Evolutionary conservation across 2,113 vertebrate genomes (phyloP), one percentile per base, ranked within the genome.

Genomic region (Leptodactylus fuscus): DNA sequence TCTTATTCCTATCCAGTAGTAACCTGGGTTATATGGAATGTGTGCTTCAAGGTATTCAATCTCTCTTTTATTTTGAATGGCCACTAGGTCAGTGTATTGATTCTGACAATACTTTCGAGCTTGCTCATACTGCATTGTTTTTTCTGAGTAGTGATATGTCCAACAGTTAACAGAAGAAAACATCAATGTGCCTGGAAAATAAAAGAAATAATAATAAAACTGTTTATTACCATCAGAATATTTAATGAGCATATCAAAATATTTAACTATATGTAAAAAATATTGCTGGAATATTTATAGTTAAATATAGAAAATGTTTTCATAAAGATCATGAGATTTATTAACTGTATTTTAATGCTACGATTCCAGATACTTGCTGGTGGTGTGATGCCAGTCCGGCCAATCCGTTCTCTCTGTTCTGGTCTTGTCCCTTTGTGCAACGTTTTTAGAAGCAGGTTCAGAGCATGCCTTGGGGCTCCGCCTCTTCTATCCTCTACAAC

Each of bases 1-100:
- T 85, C 97, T 95, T 86, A 98, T 96, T 22, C 98, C 97, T 0
- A 98, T 98, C 98, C 98, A 99, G 87, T 98, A 99, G 87, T 99
- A 96, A 0, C 0, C 53, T 0, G 0, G 0, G 0, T 88, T 85
- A 36, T 1, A 53, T 11, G 97, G 97, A 16, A 99, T 79, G 85
- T 34, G 51, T 0, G 13, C 5, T 2, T 95, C 95, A 85, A 99
- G 96, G 87, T 98, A 86, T 16, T 44, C 20, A 0, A 97, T 97
- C 91, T 99, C 98, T 1, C 81, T 88, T 89, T 95, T 91, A 89
- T 98, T 98, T 91, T 98, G 97, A 89, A 99, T 99, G 0, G 97
- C 98, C 88, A 99, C 97, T 88, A 99, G 92, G 81, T 99, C 96
- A 0, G 97, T 98, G 90, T 94, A 96, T 70, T 53, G 0, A 2